Evolutionary conservation across 92 coral and sea anemone genomes (phyloP).

Genomic region (Phenganax marumi): DNA sequence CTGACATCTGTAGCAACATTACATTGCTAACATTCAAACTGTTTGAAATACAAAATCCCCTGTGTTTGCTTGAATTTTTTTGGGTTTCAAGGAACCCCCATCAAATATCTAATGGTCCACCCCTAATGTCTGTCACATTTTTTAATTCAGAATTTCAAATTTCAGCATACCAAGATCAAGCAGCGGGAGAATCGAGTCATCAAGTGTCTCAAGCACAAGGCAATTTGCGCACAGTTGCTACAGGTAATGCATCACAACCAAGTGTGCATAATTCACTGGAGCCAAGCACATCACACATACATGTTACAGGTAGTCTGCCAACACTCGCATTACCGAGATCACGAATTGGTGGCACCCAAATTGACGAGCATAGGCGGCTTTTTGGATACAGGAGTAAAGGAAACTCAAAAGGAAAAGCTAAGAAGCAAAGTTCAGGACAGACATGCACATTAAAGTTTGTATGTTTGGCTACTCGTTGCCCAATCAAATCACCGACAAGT

Average conservation of each 20-base stretch:
- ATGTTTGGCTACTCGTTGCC: constrained; percentile 19
- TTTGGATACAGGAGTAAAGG: constrained; percentile 31
- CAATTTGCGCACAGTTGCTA: not conserved
- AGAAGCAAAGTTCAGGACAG: constrained; percentile 29
- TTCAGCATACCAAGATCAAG: constrained; percentile 10
- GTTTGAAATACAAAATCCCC: not conserved
- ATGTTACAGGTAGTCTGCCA: constrained; percentile 7
- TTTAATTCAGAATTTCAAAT: constrained; percentile 10
- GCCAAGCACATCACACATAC: constrained; percentile 26
- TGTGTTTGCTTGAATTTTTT: not conserved
- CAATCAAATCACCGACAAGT: constrained; percentile 9
- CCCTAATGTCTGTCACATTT: not conserved
- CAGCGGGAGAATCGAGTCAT: constrained; percentile 11
- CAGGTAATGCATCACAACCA: not conserved
- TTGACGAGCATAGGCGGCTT: constrained; percentile 38
- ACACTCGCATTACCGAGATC: no score
- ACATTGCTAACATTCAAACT: no score
- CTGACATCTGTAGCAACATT: no score
- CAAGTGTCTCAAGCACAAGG: not conserved
- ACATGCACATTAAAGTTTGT: constrained; percentile 37
- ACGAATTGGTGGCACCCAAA: not conserved
- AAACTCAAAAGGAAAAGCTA: constrained; percentile 27
- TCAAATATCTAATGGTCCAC: not conserved
- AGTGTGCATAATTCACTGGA: not conserved
- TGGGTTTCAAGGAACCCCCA: no score